A percentile compares a stretch with the other conserved stretches of the same genome.
These are phyloP conservation scores for Morone saxatilis DNA, from an alignment of 2,113 vertebrate species.

Conservation along the genomic window DNA sequence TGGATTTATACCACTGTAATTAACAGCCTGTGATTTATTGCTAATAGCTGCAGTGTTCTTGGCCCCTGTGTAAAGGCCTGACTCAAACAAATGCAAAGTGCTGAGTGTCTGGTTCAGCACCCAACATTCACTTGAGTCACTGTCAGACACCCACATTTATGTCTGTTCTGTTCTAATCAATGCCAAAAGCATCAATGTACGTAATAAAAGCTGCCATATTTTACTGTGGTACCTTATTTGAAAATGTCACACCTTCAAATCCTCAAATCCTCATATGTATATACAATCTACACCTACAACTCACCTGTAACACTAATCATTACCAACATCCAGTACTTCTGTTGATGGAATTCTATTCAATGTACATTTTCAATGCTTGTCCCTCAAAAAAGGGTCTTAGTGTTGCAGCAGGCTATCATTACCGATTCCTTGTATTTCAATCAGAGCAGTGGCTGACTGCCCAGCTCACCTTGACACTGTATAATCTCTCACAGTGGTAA, in stretches of 20 bases:
- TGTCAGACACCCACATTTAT: constrained; percentile 30
- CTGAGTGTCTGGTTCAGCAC: constrained; percentile 52
- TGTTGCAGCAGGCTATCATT: neutral
- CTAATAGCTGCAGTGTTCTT: constrained; percentile 71
- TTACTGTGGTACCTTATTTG: neutral
- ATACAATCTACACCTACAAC: neutral
- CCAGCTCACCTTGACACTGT: constrained; percentile 7
- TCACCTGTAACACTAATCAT: constrained; percentile 8
- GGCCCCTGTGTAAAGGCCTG: constrained; percentile 51
- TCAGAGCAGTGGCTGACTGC: constrained; percentile 11
- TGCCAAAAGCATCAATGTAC: neutral
- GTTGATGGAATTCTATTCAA: neutral
- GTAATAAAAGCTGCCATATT: constrained; percentile 3
- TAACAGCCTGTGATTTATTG: constrained; percentile 81
- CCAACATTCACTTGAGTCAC: constrained; percentile 24
- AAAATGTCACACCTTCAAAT: neutral
- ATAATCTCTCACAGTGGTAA: constrained; percentile 21
- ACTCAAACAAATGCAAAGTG: constrained; percentile 65
- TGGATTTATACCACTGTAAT: constrained; percentile 74
- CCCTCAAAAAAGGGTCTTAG: neutral
- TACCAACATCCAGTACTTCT: neutral
- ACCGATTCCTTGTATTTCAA: constrained; percentile 27
- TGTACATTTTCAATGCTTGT: neutral
- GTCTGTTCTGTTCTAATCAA: constrained; percentile 32
- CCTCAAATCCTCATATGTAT: neutral